phyloP scores from a whole-genome alignment of 2,888 invertebrate species.

The Apomyelois bistriatella region DNA sequence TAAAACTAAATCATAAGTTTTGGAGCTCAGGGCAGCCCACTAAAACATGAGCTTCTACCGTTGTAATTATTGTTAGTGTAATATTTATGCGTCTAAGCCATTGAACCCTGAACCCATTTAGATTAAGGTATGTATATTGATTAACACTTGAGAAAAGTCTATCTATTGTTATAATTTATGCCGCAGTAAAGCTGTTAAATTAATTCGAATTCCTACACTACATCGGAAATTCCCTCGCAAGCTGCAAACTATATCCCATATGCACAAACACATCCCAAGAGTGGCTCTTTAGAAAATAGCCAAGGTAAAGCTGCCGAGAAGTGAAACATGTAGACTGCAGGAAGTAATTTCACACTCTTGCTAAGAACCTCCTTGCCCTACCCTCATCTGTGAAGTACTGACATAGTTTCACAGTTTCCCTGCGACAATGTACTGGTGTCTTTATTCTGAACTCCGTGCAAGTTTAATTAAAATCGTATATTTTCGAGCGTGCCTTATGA shows the following conservation, averaged over 20 bases:
- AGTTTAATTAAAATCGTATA: constrained; percentile 41
- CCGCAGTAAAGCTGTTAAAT: too few species aligned
- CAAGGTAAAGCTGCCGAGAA: constrained; percentile 4
- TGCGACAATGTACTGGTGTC: constrained; percentile 19
- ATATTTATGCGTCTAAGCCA: too few species aligned
- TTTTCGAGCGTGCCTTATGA: constrained; percentile 25
- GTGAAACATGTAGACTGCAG: constrained; percentile 1
- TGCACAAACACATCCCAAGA: neutral
- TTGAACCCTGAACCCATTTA: too few species aligned
- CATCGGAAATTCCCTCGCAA: neutral
- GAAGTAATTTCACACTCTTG: constrained; percentile 12
- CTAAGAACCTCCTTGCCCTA: neutral
- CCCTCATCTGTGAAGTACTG: constrained; percentile 1
- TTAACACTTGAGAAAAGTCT: too few species aligned
- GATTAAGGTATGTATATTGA: too few species aligned
- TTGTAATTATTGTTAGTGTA: too few species aligned
- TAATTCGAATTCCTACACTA: neutral
- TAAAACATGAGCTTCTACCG: too few species aligned
- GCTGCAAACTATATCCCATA: neutral
- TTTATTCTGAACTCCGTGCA: constrained; percentile 18
- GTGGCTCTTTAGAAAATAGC: constrained; percentile 7
- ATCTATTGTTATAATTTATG: too few species aligned
- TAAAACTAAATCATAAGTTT: too few species aligned
- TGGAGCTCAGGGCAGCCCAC: too few species aligned
- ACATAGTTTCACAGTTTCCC: constrained; percentile 12